Percentiles rank a stretch among this genome's conserved stretches.
These are phyloP conservation scores for Hydrocynus forskahlii DNA, from an alignment of 2,797 vertebrate species.

Conservation along the genomic window DNA sequence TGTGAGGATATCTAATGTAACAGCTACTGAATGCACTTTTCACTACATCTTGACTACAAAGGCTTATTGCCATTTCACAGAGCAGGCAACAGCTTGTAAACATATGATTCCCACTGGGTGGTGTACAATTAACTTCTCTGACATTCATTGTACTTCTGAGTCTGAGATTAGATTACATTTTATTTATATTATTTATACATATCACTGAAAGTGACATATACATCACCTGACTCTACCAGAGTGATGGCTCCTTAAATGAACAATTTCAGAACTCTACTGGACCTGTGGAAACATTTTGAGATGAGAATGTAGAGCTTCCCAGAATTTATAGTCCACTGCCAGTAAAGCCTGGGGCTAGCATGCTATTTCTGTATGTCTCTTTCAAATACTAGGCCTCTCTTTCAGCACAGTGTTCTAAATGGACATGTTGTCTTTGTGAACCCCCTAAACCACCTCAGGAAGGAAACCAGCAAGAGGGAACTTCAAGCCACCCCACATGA, in stretches of 20 bases:
- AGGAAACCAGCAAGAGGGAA: slow-evolving; percentile 7
- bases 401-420: slow-evolving; percentile 15
- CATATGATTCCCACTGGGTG: too few species aligned
- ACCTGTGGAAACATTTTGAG: not conserved
- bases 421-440: slow-evolving; percentile 18
- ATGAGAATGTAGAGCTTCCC: not conserved
- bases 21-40: too few species aligned
- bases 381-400: slow-evolving; percentile 12
- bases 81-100: too few species aligned
- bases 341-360: not conserved
- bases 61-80: too few species aligned
- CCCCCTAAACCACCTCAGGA: not conserved
- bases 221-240: not conserved
- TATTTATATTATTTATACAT: too few species aligned
- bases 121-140: too few species aligned
- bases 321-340: not conserved
- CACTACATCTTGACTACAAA: too few species aligned
- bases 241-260: not conserved
- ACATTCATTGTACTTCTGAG: too few species aligned
- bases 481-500: slow-evolving; percentile 9
- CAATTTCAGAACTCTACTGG: not conserved
- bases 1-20: too few species aligned
- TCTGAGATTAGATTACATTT: too few species aligned
- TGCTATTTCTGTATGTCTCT: slow-evolving; percentile 15
- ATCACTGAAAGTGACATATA: not conserved